Percentiles rank a stretch among this genome's conserved stretches.
Conservation (phyloP, 2,113 vertebrate species). For the Brachyhypopomus gauderio region DNA sequence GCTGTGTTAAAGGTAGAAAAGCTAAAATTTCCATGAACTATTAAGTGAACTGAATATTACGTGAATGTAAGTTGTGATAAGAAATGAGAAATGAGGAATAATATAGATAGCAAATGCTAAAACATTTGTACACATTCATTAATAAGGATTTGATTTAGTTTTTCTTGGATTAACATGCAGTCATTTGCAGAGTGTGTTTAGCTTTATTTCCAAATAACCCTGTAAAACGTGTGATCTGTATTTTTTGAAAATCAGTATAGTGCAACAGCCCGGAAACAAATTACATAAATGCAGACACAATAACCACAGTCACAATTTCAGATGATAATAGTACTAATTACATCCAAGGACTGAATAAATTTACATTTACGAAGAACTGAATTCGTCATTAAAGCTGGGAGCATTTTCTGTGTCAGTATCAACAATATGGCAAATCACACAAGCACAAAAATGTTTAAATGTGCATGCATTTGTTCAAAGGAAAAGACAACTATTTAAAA, state of each 20-base stretch:
- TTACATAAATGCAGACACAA: slow-evolving; percentile 23
- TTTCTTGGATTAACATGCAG: neutral
- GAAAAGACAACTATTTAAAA: neutral
- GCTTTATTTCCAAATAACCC: slow-evolving; percentile 23
- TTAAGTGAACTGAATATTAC: slow-evolving; percentile 8
- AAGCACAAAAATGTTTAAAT: slow-evolving; percentile 8
- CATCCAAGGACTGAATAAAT: slow-evolving; percentile 3
- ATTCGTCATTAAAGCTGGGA: neutral
- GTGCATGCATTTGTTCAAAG: neutral
- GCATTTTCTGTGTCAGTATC: neutral
- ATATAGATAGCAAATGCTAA: no score
- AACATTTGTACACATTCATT: no score
- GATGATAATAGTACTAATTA: slow-evolving; percentile 8
- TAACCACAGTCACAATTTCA: neutral
- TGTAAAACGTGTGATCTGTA: neutral
- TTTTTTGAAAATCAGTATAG: neutral
- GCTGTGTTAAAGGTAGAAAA: neutral
- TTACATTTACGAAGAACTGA: neutral
- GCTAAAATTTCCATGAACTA: neutral
- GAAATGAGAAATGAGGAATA: neutral
- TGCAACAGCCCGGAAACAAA: neutral
- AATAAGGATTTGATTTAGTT: neutral
- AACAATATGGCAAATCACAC: slow-evolving; percentile 6
- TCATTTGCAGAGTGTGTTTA: neutral
- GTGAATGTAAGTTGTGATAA: neutral